Percentiles rank a stretch among this genome's conserved stretches.
These are phyloP conservation scores for Puma concolor DNA, from an alignment of 2,113 vertebrate species.

Conservation along the genomic window DNA sequence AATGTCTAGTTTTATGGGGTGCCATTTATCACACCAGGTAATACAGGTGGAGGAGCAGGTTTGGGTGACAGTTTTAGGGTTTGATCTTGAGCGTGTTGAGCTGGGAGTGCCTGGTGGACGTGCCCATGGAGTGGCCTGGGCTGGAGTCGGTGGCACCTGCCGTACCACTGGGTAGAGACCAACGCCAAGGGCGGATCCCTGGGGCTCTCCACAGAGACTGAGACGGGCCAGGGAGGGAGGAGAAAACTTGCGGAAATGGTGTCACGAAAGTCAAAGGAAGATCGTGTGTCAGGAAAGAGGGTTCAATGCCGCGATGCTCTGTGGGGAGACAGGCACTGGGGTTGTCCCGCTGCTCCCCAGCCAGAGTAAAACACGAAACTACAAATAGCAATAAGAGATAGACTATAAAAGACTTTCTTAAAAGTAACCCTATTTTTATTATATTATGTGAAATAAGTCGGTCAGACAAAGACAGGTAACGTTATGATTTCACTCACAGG, in stretches of 20 bases:
- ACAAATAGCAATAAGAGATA: neutral
- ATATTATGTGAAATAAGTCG: too few relatives aligned
- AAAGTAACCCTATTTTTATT: neutral
- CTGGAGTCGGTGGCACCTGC: neutral
- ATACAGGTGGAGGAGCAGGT: neutral
- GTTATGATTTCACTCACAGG: too few relatives aligned
- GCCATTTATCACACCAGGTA: neutral
- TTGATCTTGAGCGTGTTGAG: neutral
- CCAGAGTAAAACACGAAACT: neutral
- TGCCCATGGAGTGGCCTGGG: too few relatives aligned
- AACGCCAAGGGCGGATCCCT: neutral
- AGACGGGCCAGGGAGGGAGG: neutral
- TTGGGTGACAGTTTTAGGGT: neutral
- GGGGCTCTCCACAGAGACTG: neutral
- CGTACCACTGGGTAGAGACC: neutral
- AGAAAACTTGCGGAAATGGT: neutral
- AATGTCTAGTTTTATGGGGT: neutral
- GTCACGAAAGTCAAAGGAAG: neutral
- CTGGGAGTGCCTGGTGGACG: neutral
- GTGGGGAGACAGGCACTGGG: neutral
- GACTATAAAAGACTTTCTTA: neutral
- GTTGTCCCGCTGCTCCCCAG: neutral
- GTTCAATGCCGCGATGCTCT: too few relatives aligned
- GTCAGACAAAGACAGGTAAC: too few relatives aligned
- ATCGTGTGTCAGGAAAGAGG: fast-evolving